Conservation (phyloP, 2,113 vertebrate species). For the Paramisgurnus dabryanus region DNA sequence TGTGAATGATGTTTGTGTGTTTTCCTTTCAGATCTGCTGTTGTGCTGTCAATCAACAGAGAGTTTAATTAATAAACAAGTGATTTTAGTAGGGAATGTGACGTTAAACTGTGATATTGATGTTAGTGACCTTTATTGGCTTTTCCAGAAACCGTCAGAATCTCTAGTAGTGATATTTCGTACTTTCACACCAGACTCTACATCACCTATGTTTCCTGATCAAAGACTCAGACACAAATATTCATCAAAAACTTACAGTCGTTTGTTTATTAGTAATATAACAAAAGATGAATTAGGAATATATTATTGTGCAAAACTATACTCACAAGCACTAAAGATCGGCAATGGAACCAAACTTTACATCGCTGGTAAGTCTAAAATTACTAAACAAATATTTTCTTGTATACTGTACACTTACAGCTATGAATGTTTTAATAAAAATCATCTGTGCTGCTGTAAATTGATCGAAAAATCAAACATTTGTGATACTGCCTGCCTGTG, state of each 20-base stretch:
- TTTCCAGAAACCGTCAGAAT: conserved; percentile 12
- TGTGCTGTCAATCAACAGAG: conserved; percentile 20
- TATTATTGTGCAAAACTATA: conserved; percentile 14
- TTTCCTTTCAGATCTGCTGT: not conserved
- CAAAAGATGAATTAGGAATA: not conserved
- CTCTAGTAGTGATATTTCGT: not conserved
- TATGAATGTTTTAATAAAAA: not conserved
- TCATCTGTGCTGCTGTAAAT: not conserved
- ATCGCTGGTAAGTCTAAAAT: conserved; percentile 6
- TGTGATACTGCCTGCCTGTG: too few species aligned
- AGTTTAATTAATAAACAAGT: conserved; percentile 20
- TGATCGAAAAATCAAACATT: too few species aligned
- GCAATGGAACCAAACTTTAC: conserved; percentile 29
- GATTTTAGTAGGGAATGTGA: conserved; percentile 36
- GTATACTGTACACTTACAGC: too few species aligned
- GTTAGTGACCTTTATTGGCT: not conserved
- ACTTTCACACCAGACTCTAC: too few species aligned
- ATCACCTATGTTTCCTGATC: not conserved
- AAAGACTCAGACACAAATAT: not conserved
- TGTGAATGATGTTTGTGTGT: too few species aligned
- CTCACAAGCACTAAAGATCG: not conserved
- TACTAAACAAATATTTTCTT: too few species aligned
- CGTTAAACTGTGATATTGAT: conserved; percentile 25
- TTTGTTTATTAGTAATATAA: not conserved
- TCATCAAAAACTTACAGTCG: not conserved